phyloP scores from a whole-genome alignment of 2,797 vertebrate genomes.

The Megalops cyprinoides region DNA sequence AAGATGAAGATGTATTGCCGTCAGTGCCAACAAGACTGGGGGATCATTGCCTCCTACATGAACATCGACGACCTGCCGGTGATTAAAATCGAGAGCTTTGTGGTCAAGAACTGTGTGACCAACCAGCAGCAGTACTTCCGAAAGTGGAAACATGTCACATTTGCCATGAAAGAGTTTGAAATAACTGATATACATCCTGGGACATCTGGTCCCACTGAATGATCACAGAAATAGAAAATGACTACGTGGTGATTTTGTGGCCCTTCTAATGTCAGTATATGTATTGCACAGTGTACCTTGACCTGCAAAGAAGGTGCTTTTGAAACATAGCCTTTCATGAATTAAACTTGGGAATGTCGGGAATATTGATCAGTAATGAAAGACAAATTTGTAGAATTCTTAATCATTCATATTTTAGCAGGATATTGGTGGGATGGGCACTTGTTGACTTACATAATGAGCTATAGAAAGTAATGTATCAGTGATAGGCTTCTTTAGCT shows the following conservation, averaged over 20 bases:
- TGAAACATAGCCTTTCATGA: neutral
- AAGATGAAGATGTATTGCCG: conserved; percentile 69
- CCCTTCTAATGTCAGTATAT: neutral
- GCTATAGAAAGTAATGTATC: too few species aligned
- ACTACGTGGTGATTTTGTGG: neutral
- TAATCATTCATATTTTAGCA: neutral
- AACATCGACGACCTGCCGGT: conserved; percentile 68
- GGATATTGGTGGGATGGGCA: neutral
- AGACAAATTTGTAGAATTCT: neutral
- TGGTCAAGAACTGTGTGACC: conserved; percentile 60
- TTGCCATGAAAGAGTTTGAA: conserved; percentile 64
- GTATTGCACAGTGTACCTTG: neutral
- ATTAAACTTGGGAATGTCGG: too few species aligned
- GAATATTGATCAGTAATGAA: too few species aligned
- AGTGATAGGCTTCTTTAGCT: neutral
- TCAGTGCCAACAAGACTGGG: conserved; percentile 71
- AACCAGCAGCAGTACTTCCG: conserved; percentile 52
- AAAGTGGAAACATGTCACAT: conserved; percentile 69
- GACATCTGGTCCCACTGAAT: neutral
- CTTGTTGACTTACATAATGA: neutral
- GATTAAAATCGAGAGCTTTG: conserved; percentile 77
- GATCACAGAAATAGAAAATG: neutral
- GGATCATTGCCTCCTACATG: conserved; percentile 67
- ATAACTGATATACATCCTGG: conserved; percentile 53
- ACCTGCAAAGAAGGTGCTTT: neutral